Base-by-base conservation (phyloP, 1,140 invertebrate genomes). In the Hyphantria cunea region DNA sequence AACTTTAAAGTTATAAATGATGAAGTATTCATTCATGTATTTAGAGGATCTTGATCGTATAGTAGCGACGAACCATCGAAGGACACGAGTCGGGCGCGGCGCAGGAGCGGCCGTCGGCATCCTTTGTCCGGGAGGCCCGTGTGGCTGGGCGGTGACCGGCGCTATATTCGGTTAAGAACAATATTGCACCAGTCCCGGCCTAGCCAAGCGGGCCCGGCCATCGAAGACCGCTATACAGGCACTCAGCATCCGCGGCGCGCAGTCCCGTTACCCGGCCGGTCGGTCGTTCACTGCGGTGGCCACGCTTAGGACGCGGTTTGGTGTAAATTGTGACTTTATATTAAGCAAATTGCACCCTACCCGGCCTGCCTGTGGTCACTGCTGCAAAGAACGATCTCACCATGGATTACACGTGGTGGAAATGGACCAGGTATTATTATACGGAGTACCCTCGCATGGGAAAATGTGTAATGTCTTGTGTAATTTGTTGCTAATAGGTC, bases 131-230 rank as follows among this genome's bases (percentile, higher is more conserved):
- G 70, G 78, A 75, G 82, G 85, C 85, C 85, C 82, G 85, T 67
- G 80, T 90, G 87, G 84, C 72, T 82, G 78, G 87, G 85, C 77
- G 69, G 87, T 84, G 87, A 88, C 76, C 80, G 86, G 83, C 53
- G 87, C 85, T 83, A 90, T 89, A 90, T 90, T 90, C 80, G 74
- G 81, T 87, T 70, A 15, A 59, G 79, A 76, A 72, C 84, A 77
- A 90, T 90, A 90, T 90, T 90, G 87, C 87, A 90, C 87, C 87
- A 90, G 87, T 90, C 87, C 87, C 87, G 87, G 87, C 85, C 84
- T 87, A 86, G 87, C 86, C 87, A 86, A 84, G 78, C 87, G 85
- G 87, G 85, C 84, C 80, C 78, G 76, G 74, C 70, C 86, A 81
- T 78, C 82, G 83, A 71, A 82, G 81, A 88, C 84, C 86, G 87